Percentiles rank a stretch among this genome's conserved stretches.
Conservation (phyloP, 2,113 vertebrate genomes). For the Labeo rohita region DNA sequence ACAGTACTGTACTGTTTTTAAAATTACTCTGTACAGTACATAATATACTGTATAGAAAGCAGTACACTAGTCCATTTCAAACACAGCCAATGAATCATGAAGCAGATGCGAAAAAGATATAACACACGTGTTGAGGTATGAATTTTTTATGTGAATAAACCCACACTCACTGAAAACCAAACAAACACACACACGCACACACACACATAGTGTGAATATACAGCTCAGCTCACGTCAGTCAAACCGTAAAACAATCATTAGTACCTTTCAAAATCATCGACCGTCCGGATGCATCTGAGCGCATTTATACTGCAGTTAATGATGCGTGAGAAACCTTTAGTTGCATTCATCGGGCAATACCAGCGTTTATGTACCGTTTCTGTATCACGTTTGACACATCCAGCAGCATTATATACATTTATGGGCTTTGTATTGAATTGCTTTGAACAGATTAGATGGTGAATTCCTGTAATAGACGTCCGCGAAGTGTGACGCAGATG, state of each 20-base stretch:
- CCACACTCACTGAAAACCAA: constrained; percentile 40
- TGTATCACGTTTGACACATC: constrained; percentile 14
- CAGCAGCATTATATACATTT: constrained; percentile 43
- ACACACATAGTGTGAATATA: constrained; percentile 58
- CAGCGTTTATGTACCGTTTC: not conserved
- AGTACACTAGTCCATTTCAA: not conserved
- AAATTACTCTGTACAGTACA: not conserved
- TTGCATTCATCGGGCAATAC: not conserved
- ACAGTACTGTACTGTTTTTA: not conserved
- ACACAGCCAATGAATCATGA: not conserved
- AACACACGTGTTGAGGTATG: constrained; percentile 48
- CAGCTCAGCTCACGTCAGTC: constrained; percentile 43
- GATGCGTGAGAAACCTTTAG: not conserved
- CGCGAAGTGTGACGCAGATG: not conserved
- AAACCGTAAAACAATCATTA: constrained; percentile 43
- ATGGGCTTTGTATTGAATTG: not conserved
- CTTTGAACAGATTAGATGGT: not conserved
- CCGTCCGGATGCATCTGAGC: constrained; percentile 25
- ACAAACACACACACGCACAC: constrained; percentile 30
- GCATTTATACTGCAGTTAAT: constrained; percentile 23
- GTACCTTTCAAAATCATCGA: constrained; percentile 22
- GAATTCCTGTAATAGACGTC: not conserved
- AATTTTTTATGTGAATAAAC: constrained; percentile 59
- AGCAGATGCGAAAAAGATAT: not conserved
- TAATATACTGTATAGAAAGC: not conserved